These are phyloP conservation scores for Homarus americanus DNA, from an alignment of 1,140 invertebrate genomes.

Conservation along the genomic window DNA sequence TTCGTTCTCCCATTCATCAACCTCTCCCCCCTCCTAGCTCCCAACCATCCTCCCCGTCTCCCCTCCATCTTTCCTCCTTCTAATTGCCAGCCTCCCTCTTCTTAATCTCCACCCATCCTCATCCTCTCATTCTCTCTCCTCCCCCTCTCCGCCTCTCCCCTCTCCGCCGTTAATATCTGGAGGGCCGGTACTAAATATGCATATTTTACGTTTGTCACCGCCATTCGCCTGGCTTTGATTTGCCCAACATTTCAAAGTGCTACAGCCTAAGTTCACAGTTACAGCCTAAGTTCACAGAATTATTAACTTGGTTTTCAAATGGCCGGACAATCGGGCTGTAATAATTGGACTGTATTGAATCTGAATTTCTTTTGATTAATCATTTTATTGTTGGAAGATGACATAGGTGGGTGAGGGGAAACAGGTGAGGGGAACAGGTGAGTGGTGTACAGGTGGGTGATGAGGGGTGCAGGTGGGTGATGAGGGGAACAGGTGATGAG, in stretches of 20 bases:
- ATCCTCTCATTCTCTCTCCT: no score
- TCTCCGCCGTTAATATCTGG: neutral
- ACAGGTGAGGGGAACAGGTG: neutral
- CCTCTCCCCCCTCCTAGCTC: no score
- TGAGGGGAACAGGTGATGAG: neutral
- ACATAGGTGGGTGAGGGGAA: neutral
- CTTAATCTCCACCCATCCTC: no score
- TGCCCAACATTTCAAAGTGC: constrained; percentile 42
- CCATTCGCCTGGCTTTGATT: constrained; percentile 24
- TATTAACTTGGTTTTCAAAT: constrained; percentile 66
- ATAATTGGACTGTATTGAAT: constrained; percentile 67
- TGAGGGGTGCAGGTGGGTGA: neutral
- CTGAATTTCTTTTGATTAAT: constrained; percentile 60
- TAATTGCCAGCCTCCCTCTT: no score
- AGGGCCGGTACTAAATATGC: constrained; percentile 26
- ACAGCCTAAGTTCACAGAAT: constrained; percentile 58
- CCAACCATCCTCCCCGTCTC: no score
- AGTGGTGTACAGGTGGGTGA: neutral
- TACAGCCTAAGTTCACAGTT: constrained; percentile 51
- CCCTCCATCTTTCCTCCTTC: no score
- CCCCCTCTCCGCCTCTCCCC: neutral
- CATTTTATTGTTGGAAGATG: constrained; percentile 55
- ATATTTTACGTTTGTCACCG: constrained; percentile 31
- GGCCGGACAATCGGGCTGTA: constrained; percentile 53
- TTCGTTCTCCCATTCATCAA: no score